A percentile compares a stretch with the other conserved stretches of the same genome.
Conservation (phyloP, 2,888 invertebrate species). For the Thereva nobilitata region DNA sequence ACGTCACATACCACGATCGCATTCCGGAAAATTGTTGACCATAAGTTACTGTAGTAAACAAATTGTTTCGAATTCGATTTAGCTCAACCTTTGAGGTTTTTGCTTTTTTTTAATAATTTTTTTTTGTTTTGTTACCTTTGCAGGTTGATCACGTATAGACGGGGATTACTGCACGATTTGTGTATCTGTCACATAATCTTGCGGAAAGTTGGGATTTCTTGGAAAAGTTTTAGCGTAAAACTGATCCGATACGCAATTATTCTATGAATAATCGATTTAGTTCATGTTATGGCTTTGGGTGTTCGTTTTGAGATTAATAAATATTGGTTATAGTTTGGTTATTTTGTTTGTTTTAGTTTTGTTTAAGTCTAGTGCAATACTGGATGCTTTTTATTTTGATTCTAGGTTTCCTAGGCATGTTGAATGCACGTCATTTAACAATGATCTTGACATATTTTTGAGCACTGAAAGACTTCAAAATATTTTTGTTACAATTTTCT, state of each 20-base stretch:
- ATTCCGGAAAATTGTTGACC: conserved; percentile 37
- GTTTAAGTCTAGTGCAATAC: too few species aligned
- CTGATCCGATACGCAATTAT: conserved; percentile 39
- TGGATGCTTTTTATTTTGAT: too few species aligned
- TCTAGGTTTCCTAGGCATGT: too few species aligned
- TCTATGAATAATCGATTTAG: conserved; percentile 38
- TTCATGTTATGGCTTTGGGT: conserved; percentile 8
- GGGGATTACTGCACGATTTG: conserved; percentile 32
- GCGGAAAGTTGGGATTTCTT: conserved; percentile 28
- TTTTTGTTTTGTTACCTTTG: conserved; percentile 12
- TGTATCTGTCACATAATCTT: conserved; percentile 20
- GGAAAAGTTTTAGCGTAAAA: conserved; percentile 27
- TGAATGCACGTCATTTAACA: too few species aligned
- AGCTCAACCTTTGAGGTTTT: conserved; percentile 1
- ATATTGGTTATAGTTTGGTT: too few species aligned
- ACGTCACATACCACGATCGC: conserved; percentile 35
- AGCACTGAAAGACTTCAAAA: too few species aligned
- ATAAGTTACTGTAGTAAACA: neutral
- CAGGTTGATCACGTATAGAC: conserved; percentile 28
- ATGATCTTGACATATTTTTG: too few species aligned
- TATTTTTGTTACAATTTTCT: too few species aligned
- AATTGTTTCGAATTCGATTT: neutral
- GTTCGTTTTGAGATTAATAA: too few species aligned
- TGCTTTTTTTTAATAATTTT: conserved; percentile 4
- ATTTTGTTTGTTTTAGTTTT: too few species aligned